phyloP scores from a whole-genome alignment of 2,797 vertebrate genomes.

The Monodelphis domestica region DNA sequence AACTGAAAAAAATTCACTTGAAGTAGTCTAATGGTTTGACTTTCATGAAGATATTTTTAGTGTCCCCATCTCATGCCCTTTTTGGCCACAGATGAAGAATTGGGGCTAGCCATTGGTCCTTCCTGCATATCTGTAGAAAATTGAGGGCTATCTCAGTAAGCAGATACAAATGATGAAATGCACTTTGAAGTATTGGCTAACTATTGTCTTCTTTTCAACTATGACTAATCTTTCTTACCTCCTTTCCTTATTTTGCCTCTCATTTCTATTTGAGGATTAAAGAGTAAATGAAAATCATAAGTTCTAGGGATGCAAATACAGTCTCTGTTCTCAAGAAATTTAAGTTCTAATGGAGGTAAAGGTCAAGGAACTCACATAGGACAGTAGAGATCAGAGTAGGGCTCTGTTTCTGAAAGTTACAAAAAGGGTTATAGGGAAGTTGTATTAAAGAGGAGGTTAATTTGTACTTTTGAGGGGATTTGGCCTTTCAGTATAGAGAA shows the following conservation, averaged over 20 bases:
- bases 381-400: neutral
- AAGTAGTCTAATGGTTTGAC: constrained; percentile 14
- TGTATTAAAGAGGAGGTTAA: no score
- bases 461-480: no score
- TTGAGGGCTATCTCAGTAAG: neutral
- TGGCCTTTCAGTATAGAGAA: no score
- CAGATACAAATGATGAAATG: neutral
- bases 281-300: neutral
- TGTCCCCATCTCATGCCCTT: neutral
- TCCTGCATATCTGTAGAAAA: neutral
- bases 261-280: neutral
- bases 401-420: neutral
- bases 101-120: neutral
- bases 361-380: neutral
- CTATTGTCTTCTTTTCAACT: neutral
- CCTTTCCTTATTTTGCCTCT: constrained; percentile 10
- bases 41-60: constrained; percentile 19
- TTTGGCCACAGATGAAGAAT: neutral
- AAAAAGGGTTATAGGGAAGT: neutral
- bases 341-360: neutral
- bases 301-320: neutral
- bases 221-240: constrained; percentile 2
- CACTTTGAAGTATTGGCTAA: constrained; percentile 5
- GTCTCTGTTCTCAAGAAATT: neutral
- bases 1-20: neutral